Evolutionary conservation across 2,797 vertebrate genomes (phyloP).

Genomic region (Pterois miles): DNA sequence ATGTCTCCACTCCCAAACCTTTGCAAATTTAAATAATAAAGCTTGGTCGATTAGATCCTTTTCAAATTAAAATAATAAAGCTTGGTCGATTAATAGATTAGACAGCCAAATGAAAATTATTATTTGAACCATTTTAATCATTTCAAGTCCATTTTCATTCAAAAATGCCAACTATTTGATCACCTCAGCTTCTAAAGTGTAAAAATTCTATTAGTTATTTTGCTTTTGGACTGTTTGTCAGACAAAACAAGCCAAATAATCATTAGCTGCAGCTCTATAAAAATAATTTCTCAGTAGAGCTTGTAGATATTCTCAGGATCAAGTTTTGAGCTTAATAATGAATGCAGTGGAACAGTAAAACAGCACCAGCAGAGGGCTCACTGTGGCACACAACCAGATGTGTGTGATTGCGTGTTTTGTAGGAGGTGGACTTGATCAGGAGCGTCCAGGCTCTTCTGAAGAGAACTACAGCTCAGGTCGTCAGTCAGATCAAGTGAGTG

Average conservation of each 20-base stretch:
- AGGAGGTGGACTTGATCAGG: slow-evolving; percentile 92
- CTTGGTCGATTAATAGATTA: neutral
- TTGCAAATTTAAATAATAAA: no score
- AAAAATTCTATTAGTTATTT: neutral
- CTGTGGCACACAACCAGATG: neutral
- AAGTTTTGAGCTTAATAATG: neutral
- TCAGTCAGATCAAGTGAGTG: slow-evolving; percentile 89
- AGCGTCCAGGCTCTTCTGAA: slow-evolving; percentile 92
- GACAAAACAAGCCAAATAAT: neutral
- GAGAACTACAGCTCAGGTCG: slow-evolving; percentile 86
- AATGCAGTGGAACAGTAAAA: neutral
- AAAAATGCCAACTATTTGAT: neutral
- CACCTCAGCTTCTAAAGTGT: neutral
- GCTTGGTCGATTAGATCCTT: no score
- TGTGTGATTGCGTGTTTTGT: slow-evolving; percentile 13
- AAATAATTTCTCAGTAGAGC: neutral
- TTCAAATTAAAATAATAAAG: neutral
- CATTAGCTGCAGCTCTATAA: neutral
- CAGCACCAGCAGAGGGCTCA: slow-evolving; percentile 11
- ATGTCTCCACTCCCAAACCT: no score
- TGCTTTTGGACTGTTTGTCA: neutral
- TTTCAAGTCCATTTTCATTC: neutral
- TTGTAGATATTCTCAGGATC: no score
- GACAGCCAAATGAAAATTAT: neutral
- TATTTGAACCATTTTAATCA: neutral